Base-by-base conservation (phyloP, 1,140 invertebrate species). In the Neuroterus valhalla region DNA sequence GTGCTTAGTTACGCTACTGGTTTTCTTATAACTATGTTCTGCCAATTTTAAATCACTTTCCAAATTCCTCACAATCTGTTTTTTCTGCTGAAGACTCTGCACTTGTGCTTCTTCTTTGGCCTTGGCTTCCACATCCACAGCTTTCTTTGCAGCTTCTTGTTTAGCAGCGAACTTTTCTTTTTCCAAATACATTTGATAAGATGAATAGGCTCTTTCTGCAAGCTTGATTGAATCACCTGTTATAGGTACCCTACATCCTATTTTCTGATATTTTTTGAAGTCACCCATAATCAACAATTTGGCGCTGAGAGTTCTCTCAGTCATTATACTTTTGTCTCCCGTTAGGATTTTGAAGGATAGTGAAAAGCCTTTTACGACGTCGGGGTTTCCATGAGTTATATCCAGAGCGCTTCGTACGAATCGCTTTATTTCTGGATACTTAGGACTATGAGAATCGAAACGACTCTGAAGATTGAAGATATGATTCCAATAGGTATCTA, bases 341-440 rank as follows among this genome's bases (percentile, higher is more conserved):
- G 73, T 78, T 45, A 74, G 26, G 10, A 50, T 55, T 72, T 72
- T 75, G n/a, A n/a, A 48, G 10, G 77, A 78, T n/a, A 42, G 38
- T 26, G 72, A 78, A 69, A 75, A 78, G 2, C 72, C 72, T 71
- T 72, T 17, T 70, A 75, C 76, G 1, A 78, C 66, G 21, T 78
- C 72, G 43, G 72, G 68, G 45, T 71, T 74, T 19, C 76, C 76
- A 26, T 78, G 70, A 31, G 42, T 71, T 15, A 75, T 38, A 55
- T 43, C 46, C 12, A 78, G 52, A 46, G 72, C 76, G 67, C 21
- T 62, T 71, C 66, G 15, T 23, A 75, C 68, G 21, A 78, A 38
- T 66, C 19, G 10, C 23, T 31, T 26, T 21, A 78, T 48, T 71
- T 17, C 68, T 42, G 73, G 69, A 50, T 71, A 78, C 62, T 74